These are phyloP conservation scores for Cyclura pinguis DNA, from an alignment of 2,797 vertebrate genomes.

Conservation along the genomic window DNA sequence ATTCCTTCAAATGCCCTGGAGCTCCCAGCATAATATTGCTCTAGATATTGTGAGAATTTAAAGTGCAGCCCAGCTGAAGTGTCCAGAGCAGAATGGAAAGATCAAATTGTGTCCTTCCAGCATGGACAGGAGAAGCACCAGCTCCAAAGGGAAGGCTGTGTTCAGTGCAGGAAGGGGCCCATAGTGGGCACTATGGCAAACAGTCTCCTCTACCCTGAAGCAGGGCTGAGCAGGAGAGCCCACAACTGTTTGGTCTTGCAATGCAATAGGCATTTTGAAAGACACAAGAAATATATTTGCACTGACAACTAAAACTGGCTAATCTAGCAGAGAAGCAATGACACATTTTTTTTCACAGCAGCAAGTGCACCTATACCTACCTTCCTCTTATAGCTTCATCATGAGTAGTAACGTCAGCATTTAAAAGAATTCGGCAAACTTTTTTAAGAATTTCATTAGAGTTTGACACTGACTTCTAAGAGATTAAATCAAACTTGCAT, in stretches of 20 bases:
- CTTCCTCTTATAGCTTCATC: background rate
- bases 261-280: background rate
- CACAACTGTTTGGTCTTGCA: background rate
- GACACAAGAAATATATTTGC: background rate
- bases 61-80: background rate
- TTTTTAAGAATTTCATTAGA: constrained; percentile 42
- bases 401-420: background rate
- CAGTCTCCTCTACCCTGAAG: background rate
- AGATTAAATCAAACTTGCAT: background rate
- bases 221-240: background rate
- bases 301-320: background rate
- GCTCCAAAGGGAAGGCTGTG: background rate
- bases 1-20: background rate
- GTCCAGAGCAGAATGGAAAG: background rate
- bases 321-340: background rate
- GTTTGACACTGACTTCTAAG: constrained; percentile 2
- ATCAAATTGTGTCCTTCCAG: background rate
- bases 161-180: background rate
- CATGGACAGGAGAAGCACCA: background rate
- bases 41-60: background rate
- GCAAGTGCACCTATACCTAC: no score
- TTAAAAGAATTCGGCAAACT: constrained; percentile 4
- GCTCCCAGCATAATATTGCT: background rate
- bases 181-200: background rate
- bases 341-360: background rate